Percentiles rank a stretch among this genome's conserved stretches.
These are phyloP conservation scores for Variabilichromis moorii DNA, from an alignment of 2,113 vertebrate genomes.

Conservation along the genomic window DNA sequence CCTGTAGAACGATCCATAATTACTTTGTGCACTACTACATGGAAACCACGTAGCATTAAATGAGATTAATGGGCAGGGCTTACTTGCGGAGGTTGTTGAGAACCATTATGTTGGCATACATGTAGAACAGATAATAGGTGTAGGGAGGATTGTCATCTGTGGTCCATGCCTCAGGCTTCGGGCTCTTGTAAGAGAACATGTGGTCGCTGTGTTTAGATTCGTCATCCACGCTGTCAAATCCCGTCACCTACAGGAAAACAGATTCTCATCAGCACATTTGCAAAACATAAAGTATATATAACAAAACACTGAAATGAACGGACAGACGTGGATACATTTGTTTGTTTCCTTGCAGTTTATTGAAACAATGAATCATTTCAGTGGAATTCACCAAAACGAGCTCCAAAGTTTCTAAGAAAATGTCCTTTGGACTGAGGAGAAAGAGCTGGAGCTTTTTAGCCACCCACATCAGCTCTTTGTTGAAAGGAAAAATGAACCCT, in stretches of 20 bases:
- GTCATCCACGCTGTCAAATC: conserved; percentile 97
- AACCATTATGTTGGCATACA: conserved; percentile 98
- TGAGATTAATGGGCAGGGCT: conserved; percentile 19
- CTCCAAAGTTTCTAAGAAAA: neutral
- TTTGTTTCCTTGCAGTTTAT: neutral
- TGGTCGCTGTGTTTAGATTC: conserved; percentile 98
- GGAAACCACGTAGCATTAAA: neutral
- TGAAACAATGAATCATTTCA: neutral
- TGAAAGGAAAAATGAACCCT: neutral
- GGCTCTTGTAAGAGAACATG: conserved; percentile 93
- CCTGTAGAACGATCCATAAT: conserved; percentile 54
- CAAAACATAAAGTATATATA: neutral
- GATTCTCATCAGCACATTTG: neutral
- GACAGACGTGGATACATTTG: neutral
- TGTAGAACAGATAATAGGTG: conserved; percentile 96
- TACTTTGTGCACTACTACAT: neutral
- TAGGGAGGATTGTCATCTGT: conserved; percentile 90
- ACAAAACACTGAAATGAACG: neutral
- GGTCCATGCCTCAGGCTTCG: conserved; percentile 87
- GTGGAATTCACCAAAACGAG: neutral
- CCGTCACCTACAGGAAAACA: conserved; percentile 78
- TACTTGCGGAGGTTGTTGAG: conserved; percentile 96
- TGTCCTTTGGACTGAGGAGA: neutral
- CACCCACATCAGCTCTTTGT: neutral
- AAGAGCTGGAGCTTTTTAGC: neutral